Evolutionary conservation across 2,888 invertebrate species (phyloP), one percentile per base, ranked within the genome.

Genomic region (Syrphus vitripennis): DNA sequence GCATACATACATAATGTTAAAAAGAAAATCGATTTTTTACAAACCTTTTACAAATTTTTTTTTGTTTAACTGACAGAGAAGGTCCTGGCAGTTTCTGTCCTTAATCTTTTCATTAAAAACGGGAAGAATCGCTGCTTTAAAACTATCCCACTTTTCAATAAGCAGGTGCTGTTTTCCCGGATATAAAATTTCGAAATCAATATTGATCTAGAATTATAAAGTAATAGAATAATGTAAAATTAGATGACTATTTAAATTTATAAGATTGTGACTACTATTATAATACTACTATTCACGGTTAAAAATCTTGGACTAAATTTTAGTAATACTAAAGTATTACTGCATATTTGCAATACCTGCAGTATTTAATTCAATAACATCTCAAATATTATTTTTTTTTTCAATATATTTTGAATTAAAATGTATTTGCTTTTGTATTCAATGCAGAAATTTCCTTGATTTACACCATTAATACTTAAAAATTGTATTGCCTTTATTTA

Each of bases 181-280:
- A 34, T 6, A 57, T 57, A 57, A 34, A 34, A 57, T 34, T 10
- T 26, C 57, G 6, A 57, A 57, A 57, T 57, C 57, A 57, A 34
- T 57, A 34, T 34, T 57, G 34, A 57, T 57, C 57, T 57, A 55
- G 31, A 57, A 57, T 57, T 34, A 55, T 34, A 57, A 57, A 34
- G 34, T 14, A 57, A 57, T 19, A 5, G 3, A 57, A 57, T 24
- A 50, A 19, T 19, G 48, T 19, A 57, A 57, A 57, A 29, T 29
- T 29, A 24, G 53, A 53, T 24, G 9, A 24, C 29, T 55, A 29
- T 14, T 55, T 0, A 10, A 10, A n/a, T 26, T 26, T 55, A 29
- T n/a, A 26, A 14, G 29, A 29, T 26, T 21, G 48, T 48, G 29
- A 55, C 5, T n/a, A n/a, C n/a, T n/a, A n/a, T n/a, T n/a, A n/a